Conservation (phyloP, 2,113 vertebrate species). For the Sterna hirundo region DNA sequence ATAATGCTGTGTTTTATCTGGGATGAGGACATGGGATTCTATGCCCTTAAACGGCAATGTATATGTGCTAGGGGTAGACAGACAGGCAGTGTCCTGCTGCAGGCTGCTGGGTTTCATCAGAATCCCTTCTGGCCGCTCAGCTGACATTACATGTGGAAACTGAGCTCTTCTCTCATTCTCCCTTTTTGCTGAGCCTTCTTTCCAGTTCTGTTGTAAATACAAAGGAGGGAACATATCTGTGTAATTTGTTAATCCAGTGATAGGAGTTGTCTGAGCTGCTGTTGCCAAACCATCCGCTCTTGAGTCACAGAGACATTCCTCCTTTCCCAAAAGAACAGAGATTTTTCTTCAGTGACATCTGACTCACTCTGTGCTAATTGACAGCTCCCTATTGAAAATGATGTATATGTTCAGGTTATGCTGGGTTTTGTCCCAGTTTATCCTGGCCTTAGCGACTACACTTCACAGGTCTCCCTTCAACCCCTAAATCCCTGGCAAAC, state of each 20-base stretch:
- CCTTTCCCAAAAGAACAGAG: background rate
- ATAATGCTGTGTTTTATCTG: background rate
- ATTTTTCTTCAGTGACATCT: constrained; percentile 22
- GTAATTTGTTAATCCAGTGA: background rate
- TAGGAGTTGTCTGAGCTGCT: background rate
- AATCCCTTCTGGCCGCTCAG: background rate
- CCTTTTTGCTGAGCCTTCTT: background rate
- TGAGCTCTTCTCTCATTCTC: constrained; percentile 9
- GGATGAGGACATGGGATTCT: background rate
- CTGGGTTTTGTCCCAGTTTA: background rate
- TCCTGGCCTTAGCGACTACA: background rate
- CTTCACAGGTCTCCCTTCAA: background rate
- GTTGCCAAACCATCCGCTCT: background rate
- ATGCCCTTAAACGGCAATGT: background rate
- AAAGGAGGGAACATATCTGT: background rate
- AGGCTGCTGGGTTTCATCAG: background rate
- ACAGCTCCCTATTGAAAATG: background rate
- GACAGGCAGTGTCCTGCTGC: background rate
- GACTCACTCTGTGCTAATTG: background rate
- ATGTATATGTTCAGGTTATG: background rate
- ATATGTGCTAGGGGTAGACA: background rate
- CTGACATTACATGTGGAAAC: constrained; percentile 1
- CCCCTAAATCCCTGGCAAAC: background rate
- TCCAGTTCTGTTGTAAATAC: constrained; percentile 24
- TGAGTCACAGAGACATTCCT: constrained; percentile 9